Evolutionary conservation across 2,888 invertebrate genomes (phyloP), one percentile per base, ranked within the genome.

Genomic region (Limnephilus lunatus): DNA sequence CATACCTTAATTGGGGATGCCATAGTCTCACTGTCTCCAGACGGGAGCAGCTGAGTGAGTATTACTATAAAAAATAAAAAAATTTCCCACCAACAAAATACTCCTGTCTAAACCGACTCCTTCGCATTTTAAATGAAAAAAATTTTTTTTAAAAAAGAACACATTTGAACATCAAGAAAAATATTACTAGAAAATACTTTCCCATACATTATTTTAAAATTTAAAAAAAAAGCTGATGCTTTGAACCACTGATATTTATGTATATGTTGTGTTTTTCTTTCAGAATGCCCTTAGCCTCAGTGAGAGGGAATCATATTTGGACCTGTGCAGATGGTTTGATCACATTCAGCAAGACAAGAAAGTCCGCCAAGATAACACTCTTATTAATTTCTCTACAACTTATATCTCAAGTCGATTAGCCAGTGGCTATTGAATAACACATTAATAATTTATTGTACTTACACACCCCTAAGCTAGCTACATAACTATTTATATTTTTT

Each of bases 301-400:
- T 92, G 98, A 98, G 90, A 97, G 97, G 94, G 98, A 98, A 94
- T 96, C 97, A 90, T 96, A 97, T 93, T 94, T 98, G 39, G 97
- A 98, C 94, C 95, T 98, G 0, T 98, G 98, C 83, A 96, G 98
- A 94, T 98, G 98, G 98, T 97, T 97, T 94, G 97, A 97, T 94
- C 97, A 98, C 94, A 95, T 98, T 92, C 98, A 98, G 94, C 97
- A 97, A 92, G 97, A 97, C 92, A 96, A 97, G 0, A 96, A 95
- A 94, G 95, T 98, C n/a, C 96, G 97, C 91, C 96, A 95, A 92
- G 95, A 95, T 90, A 95, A 96, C 94, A 95, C 95, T 93, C 83
- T 96, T 15, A 94, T 97, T 91, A 95, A 96, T 94, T 96, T 97
- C 94, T 95, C 94, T 93, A 95, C 95, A 7, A 95, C 94, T 94